Base-by-base conservation (phyloP, 2,113 vertebrate genomes). In the Corapipo altera region DNA sequence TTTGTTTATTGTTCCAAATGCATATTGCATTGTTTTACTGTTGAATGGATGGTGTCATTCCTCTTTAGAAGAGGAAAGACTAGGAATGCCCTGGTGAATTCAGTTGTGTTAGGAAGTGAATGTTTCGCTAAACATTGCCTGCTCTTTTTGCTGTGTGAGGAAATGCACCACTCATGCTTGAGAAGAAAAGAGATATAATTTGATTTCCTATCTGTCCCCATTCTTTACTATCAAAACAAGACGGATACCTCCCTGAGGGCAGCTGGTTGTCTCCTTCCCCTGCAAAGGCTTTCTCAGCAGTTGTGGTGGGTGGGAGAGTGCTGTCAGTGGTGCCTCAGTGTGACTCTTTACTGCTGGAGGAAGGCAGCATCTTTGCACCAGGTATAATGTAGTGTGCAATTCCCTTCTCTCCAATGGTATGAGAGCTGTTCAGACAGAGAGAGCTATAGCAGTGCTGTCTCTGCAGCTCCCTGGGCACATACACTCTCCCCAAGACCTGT, bases 341-440 rank as follows among this genome's bases (percentile, higher is more conserved):
- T 26, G 26, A 24, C 27, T 39, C 26, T 4, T 32, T 74, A 62
- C 61, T 85, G 26, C 67, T 82, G 62, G 67, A 33, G 65, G 48
- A 58, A 93, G 70, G n/a, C 39, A 58, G 61, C 17, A 6, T 73
- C 19, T 62, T 55, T 49, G n/a, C 74, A 49, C 5, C 41, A 48
- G 18, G 14, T 1, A 3, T 3, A 30, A 62, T 4, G 46, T 2
- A 51, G 32, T 4, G 4, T 2, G 0, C 30, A 41, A 18, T 71
- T 84, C 32, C 37, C 22, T 4, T 11, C 37, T 73, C 51, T 57
- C 13, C n/a, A 19, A 37, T 15, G 33, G 5, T 16, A 27, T 15
- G 23, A 43, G 46, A 84, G 18, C 64, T 22, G 10, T 82, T 81
- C 26, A 12, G 9, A 46, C 1, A 2, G 19, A 27, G 18, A 9